Conservation (phyloP, 2,888 invertebrate genomes). For the Dynastes grantii region DNA sequence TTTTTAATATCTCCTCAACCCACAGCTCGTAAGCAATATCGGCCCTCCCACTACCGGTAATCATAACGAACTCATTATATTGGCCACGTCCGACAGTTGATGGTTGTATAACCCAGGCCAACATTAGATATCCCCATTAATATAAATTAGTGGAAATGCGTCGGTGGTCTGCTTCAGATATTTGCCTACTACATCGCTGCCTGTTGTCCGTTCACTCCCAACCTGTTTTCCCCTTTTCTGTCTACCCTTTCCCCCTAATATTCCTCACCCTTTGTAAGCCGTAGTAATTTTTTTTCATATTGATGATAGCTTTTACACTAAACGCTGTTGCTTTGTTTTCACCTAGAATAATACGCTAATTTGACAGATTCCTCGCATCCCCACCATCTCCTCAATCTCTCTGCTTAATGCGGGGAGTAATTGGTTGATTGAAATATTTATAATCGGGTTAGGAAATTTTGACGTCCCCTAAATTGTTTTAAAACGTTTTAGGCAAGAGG, state of each 20-base stretch:
- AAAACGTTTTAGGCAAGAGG: not conserved
- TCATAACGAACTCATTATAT: constrained; percentile 66
- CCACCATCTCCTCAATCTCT: too few species aligned
- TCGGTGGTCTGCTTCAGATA: constrained; percentile 58
- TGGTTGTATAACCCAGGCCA: constrained; percentile 65
- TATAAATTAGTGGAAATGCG: constrained; percentile 66
- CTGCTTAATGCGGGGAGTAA: constrained; percentile 1
- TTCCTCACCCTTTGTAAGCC: constrained; percentile 6
- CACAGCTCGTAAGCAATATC: not conserved
- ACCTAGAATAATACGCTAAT: constrained; percentile 43
- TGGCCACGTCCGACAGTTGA: constrained; percentile 65
- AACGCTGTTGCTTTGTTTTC: constrained; percentile 39
- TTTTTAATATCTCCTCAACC: too few species aligned
- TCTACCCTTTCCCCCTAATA: not conserved
- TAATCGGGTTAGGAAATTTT: constrained; percentile 11
- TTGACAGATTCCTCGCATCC: not conserved
- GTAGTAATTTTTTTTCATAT: constrained; percentile 8
- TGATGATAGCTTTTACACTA: constrained; percentile 23
- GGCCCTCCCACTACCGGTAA: constrained; percentile 57
- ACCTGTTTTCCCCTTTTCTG: not conserved
- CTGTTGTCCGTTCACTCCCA: constrained; percentile 7
- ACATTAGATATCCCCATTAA: constrained; percentile 68
- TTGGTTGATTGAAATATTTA: constrained; percentile 43
- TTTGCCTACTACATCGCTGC: constrained; percentile 51
- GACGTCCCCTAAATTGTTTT: constrained; percentile 32